Base-by-base conservation (phyloP, 2,888 invertebrate species). In the Drosophila anceps region DNA sequence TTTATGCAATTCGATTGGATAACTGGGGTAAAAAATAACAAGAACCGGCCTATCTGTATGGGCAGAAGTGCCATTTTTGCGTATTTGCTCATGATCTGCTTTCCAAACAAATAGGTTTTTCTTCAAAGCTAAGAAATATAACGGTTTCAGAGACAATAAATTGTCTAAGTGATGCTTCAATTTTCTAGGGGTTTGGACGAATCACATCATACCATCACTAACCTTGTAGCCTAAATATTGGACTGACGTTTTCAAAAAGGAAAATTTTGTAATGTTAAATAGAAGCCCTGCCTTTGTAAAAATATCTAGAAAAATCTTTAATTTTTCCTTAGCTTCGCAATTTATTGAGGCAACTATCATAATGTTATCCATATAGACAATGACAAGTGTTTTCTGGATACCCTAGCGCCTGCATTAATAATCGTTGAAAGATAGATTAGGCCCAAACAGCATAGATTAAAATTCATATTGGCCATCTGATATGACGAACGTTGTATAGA, bases 401-500 rank as follows among this genome's bases (percentile, higher is more conserved):
- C 9, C 37, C 6, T 37, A 37, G 15, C 4, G 37, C 15, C 6
- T 37, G 37, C 37, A 15, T 37, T 29, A 37, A 13, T 37, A 37
- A 7, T 4, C 31, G n/a, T n/a, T n/a, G 24, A 27, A 8, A 1
- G 24, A 24, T 9, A 44, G 24, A 51, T n/a, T n/a, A n/a, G n/a
- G n/a, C n/a, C n/a, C n/a, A n/a, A n/a, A n/a, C n/a, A n/a, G n/a
- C n/a, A n/a, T n/a, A n/a, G n/a, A 61, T 43, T 51, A 33, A 43
- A 43, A 35, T 27, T 59, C 48, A 24, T 39, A 59, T 7, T 64
- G 64, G 0, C 65, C 57, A 33, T 62, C 61, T 27, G 61, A 33
- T 13, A 13, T 44, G 2, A 46, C 46, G 20, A 58, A 46, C 13
- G 50, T 57, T 12, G 27, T 46, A 15, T 46, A 13, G 27, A 46